Percentiles rank a stretch among this genome's conserved stretches.
Evolutionary conservation across 2,113 vertebrate genomes (phyloP).

Genomic region (Lipotes vexillifer): DNA sequence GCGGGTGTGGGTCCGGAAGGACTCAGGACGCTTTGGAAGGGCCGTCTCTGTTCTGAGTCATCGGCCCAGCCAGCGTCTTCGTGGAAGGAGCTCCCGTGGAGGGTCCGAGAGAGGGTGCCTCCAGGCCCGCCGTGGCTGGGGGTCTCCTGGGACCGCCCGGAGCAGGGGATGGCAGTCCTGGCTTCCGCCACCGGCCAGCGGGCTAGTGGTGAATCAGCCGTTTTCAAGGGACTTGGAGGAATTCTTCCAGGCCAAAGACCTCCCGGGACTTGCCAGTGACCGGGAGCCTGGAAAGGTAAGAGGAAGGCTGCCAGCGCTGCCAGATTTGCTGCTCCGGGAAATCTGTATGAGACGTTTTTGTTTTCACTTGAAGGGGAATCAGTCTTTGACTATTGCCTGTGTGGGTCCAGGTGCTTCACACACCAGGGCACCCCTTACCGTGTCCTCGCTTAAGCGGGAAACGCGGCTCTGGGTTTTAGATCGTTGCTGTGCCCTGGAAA

Average conservation of each 20-base stretch:
- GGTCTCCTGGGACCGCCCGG: background rate
- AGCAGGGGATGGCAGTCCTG: background rate
- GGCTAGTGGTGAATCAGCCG: background rate
- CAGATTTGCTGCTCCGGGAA: background rate
- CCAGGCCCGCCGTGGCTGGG: background rate
- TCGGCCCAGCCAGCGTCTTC: background rate
- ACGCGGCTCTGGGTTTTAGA: background rate
- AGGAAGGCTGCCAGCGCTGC: background rate
- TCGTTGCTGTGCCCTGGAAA: fast-evolving
- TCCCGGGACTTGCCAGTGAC: background rate
- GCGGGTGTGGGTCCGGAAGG: background rate
- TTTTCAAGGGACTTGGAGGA: background rate
- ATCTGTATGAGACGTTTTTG: background rate
- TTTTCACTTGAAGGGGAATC: background rate
- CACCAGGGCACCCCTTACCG: fast-evolving
- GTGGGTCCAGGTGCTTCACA: fast-evolving
- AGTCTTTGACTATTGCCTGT: fast-evolving
- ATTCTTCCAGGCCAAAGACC: background rate
- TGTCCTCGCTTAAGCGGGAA: background rate
- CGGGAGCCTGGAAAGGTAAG: background rate
- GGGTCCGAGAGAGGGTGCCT: background rate
- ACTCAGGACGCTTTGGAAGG: fast-evolving
- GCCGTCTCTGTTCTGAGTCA: background rate
- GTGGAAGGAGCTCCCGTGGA: background rate
- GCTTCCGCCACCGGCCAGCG: background rate